These are phyloP conservation scores for Wasmannia auropunctata DNA, from an alignment of 1,140 invertebrate species.

Conservation along the genomic window DNA sequence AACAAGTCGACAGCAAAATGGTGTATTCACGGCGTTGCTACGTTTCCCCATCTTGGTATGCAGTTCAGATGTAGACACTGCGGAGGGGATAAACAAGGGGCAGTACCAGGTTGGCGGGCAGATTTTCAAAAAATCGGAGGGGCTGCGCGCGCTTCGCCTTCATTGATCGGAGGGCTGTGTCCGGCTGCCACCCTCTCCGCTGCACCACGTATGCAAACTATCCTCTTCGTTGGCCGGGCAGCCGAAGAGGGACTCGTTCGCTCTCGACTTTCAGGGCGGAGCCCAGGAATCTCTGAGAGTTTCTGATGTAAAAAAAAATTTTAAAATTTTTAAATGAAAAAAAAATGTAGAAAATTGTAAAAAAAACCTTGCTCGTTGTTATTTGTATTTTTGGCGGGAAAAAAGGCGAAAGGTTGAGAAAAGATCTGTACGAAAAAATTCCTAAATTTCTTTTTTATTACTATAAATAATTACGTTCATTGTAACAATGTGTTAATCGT, in stretches of 20 bases:
- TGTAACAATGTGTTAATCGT: background rate
- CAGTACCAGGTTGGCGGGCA: constrained; percentile 79
- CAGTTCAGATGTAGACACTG: constrained; percentile 72
- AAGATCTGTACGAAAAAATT: constrained; percentile 63
- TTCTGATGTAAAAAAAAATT: constrained; percentile 28
- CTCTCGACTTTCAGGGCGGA: constrained; percentile 81
- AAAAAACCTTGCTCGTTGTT: constrained; percentile 52
- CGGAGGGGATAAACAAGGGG: constrained; percentile 66
- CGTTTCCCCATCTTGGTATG: constrained; percentile 76
- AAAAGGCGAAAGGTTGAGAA: constrained; percentile 43
- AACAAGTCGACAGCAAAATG: constrained; percentile 70
- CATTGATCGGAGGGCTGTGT: constrained; percentile 81
- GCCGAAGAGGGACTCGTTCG: constrained; percentile 74
- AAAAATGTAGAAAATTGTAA: constrained; percentile 63
- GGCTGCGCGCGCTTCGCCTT: constrained; percentile 82
- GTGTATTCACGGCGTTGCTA: constrained; percentile 62
- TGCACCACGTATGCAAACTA: constrained; percentile 69
- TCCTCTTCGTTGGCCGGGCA: constrained; percentile 71
- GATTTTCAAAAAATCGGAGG: constrained; percentile 82
- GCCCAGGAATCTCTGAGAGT: constrained; percentile 76
- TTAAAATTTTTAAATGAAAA: constrained; percentile 42
- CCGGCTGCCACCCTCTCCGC: constrained; percentile 71
- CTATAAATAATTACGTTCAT: background rate
- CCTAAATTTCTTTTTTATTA: constrained; percentile 26
- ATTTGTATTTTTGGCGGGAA: background rate